A percentile compares a stretch with the other conserved stretches of the same genome.
phyloP scores from a whole-genome alignment of 2,113 vertebrate genomes.

The Dryoscopus gambensis region DNA sequence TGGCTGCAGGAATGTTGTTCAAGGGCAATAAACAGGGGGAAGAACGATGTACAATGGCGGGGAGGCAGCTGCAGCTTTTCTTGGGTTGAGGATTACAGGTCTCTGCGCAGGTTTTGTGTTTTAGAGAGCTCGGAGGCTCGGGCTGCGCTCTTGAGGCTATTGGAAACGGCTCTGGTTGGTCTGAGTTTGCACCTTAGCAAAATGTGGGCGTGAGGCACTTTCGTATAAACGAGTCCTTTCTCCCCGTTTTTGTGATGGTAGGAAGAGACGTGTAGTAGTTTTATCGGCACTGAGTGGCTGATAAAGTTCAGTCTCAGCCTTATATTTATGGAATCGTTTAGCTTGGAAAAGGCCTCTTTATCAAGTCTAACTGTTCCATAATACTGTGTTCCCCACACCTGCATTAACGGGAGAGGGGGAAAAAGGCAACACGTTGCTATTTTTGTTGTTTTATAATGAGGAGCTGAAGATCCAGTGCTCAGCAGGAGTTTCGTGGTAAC shows the following conservation, averaged over 20 bases:
- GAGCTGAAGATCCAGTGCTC: accelerated
- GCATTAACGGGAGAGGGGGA: accelerated
- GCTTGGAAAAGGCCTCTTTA: background rate
- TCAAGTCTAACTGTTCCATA: background rate
- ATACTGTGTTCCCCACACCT: accelerated
- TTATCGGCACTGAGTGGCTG: accelerated
- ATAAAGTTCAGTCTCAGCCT: too few species aligned
- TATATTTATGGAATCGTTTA: background rate
- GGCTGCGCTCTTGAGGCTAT: background rate
- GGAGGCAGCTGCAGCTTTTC: background rate
- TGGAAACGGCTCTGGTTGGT: background rate
- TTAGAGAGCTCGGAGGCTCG: background rate
- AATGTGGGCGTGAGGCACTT: background rate
- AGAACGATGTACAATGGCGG: background rate
- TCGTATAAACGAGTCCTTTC: background rate
- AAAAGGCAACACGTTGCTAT: background rate
- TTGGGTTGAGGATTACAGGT: background rate
- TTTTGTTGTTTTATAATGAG: accelerated
- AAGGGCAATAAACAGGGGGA: background rate
- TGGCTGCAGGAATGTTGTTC: background rate
- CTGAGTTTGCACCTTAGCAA: background rate
- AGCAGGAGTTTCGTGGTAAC: accelerated
- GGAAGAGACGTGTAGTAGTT: background rate
- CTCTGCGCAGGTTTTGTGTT: background rate
- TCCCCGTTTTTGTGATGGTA: accelerated